phyloP scores from a whole-genome alignment of 2,113 vertebrate genomes.

The Macrotis lagotis region DNA sequence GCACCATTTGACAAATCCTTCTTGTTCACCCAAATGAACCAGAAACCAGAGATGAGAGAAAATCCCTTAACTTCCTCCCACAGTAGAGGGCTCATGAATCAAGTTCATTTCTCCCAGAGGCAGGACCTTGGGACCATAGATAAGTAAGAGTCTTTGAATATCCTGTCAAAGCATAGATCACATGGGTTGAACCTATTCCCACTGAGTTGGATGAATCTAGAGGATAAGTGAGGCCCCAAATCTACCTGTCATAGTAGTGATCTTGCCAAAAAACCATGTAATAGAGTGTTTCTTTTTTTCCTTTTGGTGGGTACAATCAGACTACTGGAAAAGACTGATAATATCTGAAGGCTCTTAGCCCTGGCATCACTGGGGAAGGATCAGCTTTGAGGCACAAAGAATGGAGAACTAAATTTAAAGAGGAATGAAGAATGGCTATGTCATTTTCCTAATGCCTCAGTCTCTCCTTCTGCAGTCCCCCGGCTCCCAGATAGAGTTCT shows the following conservation, averaged over 20 bases:
- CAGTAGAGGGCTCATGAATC: neutral
- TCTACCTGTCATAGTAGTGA: neutral
- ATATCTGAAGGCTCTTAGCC: neutral
- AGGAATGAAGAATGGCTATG: neutral
- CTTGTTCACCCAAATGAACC: neutral
- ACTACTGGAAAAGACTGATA: neutral
- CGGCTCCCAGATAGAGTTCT: accelerated
- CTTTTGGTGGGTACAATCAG: neutral
- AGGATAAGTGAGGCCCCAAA: neutral
- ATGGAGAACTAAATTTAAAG: neutral
- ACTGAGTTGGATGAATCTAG: neutral
- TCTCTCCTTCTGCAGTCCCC: neutral
- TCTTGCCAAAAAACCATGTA: neutral
- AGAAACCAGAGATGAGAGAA: neutral
- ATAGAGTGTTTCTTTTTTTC: neutral
- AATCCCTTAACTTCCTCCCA: neutral
- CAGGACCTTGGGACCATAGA: neutral
- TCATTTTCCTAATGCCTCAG: neutral
- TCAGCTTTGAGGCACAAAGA: neutral
- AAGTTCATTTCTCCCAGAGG: neutral
- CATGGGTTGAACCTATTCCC: neutral
- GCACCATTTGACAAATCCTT: neutral
- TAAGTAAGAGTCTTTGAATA: neutral
- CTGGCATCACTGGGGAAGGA: neutral
- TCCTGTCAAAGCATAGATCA: neutral